phyloP scores from a whole-genome alignment of 2,888 invertebrate species.

The Coelinius sp. region DNA sequence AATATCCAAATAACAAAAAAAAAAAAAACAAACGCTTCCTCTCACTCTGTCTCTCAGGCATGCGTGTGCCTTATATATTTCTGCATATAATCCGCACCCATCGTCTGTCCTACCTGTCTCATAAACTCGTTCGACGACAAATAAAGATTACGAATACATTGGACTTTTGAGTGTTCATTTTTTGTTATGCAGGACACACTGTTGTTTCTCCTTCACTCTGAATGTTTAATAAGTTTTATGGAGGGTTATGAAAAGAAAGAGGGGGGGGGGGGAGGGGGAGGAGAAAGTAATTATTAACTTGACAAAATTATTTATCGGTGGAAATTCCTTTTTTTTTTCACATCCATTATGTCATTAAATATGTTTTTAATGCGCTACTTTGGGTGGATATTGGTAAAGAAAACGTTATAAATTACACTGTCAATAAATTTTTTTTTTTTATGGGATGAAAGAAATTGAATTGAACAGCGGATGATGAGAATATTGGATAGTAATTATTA shows the following conservation, averaged over 20 bases:
- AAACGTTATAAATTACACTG: no score
- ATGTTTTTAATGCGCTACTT: no score
- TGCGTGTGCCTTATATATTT: constrained; percentile 12
- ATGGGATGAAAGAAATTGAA: no score
- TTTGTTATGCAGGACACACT: background rate
- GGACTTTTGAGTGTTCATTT: constrained; percentile 14
- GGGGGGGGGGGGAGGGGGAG: no score
- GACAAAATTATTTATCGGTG: constrained; percentile 4
- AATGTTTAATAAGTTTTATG: constrained; percentile 13
- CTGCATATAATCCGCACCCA: constrained; percentile 13
- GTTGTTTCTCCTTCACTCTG: constrained; percentile 1
- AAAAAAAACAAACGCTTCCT: background rate
- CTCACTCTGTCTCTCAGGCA: background rate
- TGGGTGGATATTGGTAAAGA: no score
- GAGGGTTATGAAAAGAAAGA: background rate
- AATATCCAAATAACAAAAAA: background rate
- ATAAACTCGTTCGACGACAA: constrained; percentile 25
- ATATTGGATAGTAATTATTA: no score
- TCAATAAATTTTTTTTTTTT: background rate
- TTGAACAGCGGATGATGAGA: no score
- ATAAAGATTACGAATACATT: constrained; percentile 27
- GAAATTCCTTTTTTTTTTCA: background rate
- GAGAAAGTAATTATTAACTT: constrained; percentile 6
- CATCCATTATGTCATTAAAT: no score
- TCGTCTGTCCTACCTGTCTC: constrained; percentile 24